Base-by-base conservation (phyloP, 2,113 vertebrate species). In the Ceyx margarethae region DNA sequence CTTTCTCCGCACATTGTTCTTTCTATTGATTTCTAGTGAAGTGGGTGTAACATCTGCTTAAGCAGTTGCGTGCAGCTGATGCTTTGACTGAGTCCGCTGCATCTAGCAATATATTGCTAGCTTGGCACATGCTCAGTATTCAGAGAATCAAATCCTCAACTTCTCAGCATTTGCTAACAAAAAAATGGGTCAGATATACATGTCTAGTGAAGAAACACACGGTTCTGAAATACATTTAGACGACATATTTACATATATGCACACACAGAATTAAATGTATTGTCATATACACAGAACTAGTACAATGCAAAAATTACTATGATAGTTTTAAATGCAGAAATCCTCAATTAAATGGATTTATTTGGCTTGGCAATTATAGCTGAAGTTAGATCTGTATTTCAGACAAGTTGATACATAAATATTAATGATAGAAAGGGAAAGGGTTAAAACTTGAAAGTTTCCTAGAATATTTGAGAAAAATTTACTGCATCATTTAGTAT, bases 401-500 rank as follows among this genome's bases (percentile, higher is more conserved):
- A 78, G 56, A 75, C 9, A 76, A 65, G 53, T 77, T 94, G 89
- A 43, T 93, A 61, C 17, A 94, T 96, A 84, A 95, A 87, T 96
- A 96, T 90, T 96, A 95, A 85, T 93, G 54, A 87, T 84, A 43
- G 74, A 95, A 96, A 83, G 40, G 40, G 48, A 91, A 85, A 68
- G 48, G 26, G 54, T 19, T 81, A 82, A 88, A 95, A 93, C 22
- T 95, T 75, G 77, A 96, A 92, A 72, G 50, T 96, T 97, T 96
- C 93, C 94, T 93, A 85, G 78, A 91, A 77, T 77, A 91, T 96
- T 91, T 93, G 68, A 95, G 54, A 80, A 89, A 96, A 94, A 95
- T 43, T 87, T 88, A 91, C 61, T 91, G 53, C 66, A 78, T 92
- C 87, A 53, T 88, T 97, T 95, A 62, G 13, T 83, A 54, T 54